Conservation (phyloP, 2,888 invertebrate genomes). For the Erpobdella octoculata region DNA sequence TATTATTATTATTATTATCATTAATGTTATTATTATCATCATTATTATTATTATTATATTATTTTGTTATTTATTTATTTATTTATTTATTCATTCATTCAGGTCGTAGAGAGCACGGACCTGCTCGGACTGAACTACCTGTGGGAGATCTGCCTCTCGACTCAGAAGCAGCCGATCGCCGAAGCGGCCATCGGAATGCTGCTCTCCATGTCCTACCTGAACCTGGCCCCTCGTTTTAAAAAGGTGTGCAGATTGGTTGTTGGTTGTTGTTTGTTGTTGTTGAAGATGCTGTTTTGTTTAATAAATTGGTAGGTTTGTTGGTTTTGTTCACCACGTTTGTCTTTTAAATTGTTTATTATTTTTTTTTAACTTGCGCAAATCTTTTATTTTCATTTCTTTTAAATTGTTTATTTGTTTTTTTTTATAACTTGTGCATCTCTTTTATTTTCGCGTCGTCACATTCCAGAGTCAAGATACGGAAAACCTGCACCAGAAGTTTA, state of each 20-base stretch:
- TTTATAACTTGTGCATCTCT: too few relatives aligned
- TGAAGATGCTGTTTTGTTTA: too few relatives aligned
- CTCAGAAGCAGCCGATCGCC: conserved; percentile 51
- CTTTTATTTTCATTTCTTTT: neutral
- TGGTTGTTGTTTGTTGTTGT: neutral
- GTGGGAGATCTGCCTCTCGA: conserved; percentile 54
- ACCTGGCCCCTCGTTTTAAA: conserved; percentile 45
- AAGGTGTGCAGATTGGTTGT: conserved; percentile 8
- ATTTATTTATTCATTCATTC: neutral
- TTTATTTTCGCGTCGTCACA: too few relatives aligned
- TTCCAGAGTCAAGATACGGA: conserved; percentile 46
- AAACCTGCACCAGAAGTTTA: conserved; percentile 53
- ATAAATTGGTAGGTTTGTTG: neutral
- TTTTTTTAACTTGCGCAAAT: neutral
- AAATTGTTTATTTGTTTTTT: neutral
- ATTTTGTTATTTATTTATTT: too few relatives aligned
- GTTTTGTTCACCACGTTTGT: neutral
- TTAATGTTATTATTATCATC: too few relatives aligned
- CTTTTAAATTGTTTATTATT: neutral
- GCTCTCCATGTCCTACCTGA: conserved; percentile 51
- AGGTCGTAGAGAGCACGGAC: conserved; percentile 47
- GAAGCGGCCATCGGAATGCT: conserved; percentile 52
- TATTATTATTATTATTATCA: too few relatives aligned
- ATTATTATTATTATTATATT: too few relatives aligned
- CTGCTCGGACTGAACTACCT: conserved; percentile 53